Base-by-base conservation (phyloP, 2,113 vertebrate genomes). In the Odontesthes bonariensis region DNA sequence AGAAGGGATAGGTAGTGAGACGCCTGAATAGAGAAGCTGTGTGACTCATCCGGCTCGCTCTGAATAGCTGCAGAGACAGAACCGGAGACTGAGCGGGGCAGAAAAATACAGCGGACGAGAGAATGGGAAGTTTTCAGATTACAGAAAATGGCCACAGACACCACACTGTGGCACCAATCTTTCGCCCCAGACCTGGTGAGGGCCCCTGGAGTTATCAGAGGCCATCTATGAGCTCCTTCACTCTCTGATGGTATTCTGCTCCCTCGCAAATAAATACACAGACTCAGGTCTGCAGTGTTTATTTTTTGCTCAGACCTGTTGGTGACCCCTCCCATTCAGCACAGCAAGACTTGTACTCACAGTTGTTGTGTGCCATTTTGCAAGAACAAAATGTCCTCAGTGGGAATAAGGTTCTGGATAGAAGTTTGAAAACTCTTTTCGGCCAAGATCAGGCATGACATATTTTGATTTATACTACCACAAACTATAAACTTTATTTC, bases 31-130 rank as follows among this genome's bases (percentile, higher is more conserved):
- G 85, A 79, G 56, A 57, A 69, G 67, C 66, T 46, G 60, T 82
- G 80, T 77, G 77, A 90, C 81, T 83, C 80, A 82, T 79, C 79
- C 54, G 60, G 53, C 71, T 54, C 66, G 66, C 66, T 69, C 73
- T 84, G 82, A 88, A 88, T 83, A 83, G 86, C 85, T 77, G 73
- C 69, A 73, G 66, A 87, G 70, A 89, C 52, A 84, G 61, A 84
- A 76, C 57, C n/a, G 61, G 77, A 70, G 77, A 65, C 60, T 10
- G 33, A 79, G 70, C 70, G 66, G 71, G 68, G 65, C 69, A 80
- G 78, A 59, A 63, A 79, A 85, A 84, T 71, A 85, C 69, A 66
- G 84, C 51, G 13, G 38, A 63, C 66, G 6, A 8, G 3, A 82
- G 81, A 84, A 84, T 66, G 69, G 67, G 54, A 66, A 82, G 80